Percentiles rank a stretch among this genome's conserved stretches.
Conservation (phyloP, 2,888 invertebrate species). For the Andrena chrysosceles region DNA sequence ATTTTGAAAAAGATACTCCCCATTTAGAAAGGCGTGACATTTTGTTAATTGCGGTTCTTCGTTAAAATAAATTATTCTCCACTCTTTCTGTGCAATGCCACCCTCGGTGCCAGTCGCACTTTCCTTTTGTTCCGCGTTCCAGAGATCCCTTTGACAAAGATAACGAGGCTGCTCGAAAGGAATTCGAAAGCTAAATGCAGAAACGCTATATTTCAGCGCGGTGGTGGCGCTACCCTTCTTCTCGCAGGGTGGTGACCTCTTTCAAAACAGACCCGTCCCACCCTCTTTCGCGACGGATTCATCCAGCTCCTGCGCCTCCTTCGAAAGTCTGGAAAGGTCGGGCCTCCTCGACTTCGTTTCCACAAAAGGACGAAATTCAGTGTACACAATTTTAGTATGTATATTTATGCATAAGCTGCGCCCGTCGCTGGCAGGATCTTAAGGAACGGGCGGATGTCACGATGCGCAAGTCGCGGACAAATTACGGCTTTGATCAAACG, state of each 20-base stretch:
- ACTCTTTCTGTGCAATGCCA: slow-evolving; percentile 31
- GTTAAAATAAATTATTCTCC: slow-evolving; percentile 64
- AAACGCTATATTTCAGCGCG: slow-evolving; percentile 61
- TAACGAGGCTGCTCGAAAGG: slow-evolving; percentile 68
- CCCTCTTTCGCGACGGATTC: background rate
- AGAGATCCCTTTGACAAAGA: slow-evolving; percentile 61
- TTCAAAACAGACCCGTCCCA: slow-evolving; percentile 43
- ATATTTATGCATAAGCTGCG: slow-evolving; percentile 71
- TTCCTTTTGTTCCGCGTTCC: slow-evolving; percentile 57
- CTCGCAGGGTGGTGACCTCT: slow-evolving; percentile 52
- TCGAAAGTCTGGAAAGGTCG: slow-evolving; percentile 23
- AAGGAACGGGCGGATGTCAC: slow-evolving; percentile 28
- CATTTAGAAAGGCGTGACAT: slow-evolving; percentile 45
- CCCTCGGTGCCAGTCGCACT: slow-evolving; percentile 42
- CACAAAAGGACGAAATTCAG: slow-evolving; percentile 71
- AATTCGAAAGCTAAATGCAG: slow-evolving; percentile 65
- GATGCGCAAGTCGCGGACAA: slow-evolving; percentile 28
- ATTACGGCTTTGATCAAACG: slow-evolving; percentile 32
- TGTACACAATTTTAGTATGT: slow-evolving; percentile 70
- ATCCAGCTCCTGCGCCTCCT: slow-evolving; percentile 19
- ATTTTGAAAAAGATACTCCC: slow-evolving; percentile 49
- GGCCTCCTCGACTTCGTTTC: slow-evolving; percentile 53
- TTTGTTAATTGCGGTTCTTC: slow-evolving; percentile 63
- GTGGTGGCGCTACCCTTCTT: slow-evolving; percentile 36
- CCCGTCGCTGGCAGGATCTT: slow-evolving; percentile 43